Evolutionary conservation across 2,113 vertebrate species (phyloP), one percentile per base, ranked within the genome.

Genomic region (Psilopogon haemacephalus): DNA sequence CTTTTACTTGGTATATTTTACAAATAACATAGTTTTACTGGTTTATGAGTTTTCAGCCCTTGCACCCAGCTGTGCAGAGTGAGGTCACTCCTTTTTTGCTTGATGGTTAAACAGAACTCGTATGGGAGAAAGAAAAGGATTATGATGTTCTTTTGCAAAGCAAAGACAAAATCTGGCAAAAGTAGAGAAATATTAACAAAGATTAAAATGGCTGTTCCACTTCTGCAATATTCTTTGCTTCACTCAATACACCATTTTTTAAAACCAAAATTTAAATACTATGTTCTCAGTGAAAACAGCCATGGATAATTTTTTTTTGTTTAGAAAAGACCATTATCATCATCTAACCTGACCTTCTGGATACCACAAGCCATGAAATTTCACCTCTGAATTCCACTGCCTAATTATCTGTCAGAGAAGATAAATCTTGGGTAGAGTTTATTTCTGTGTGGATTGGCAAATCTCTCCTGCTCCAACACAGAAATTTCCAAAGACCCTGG

Each of bases 401-500:
- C 63, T 84, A 93, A 86, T 82, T 70, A 64, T 84, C 15, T 83
- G 64, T 78, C 58, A 90, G 54, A 70, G 50, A 63, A 88, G 33
- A 83, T 69, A 70, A 86, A 67, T 71, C 52, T 62, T 48, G 19
- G 13, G 7, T 40, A 84, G 44, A 58, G 32, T 78, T 81, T 94
- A 44, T 87, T 90, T 94, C 60, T 86, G 32, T 84, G 56, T 85
- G 89, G 75, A 85, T 77, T 85, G 60, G n/a, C 20, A 88, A 90
- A 93, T 64, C 26, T 83, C 37, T 93, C 20, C 44, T 82, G 42
- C 33, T 86, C 46, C 60, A 93, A 78, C 63, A 73, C 1, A 79
- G 76, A 93, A 24, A 87, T 78, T 89, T 84, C 37, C 46, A 42
- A 86, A 62, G 18, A 40, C 35, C 20, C 40, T 12, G 16, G 30